phyloP scores from a whole-genome alignment of 2,888 invertebrate species.

The Eumacrocentrus americanus region DNA sequence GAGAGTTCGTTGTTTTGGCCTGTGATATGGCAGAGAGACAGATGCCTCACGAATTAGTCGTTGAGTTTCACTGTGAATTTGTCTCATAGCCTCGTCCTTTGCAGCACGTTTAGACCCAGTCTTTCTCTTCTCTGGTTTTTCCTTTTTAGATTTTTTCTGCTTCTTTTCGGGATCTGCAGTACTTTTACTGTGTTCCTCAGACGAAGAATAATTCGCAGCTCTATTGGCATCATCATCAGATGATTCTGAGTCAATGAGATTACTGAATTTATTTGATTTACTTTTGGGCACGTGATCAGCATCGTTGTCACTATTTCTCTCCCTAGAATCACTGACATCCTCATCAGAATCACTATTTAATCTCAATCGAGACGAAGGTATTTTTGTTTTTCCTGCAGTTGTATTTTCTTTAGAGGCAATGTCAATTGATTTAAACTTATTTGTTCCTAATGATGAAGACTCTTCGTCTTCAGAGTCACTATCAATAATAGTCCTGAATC shows the following conservation, averaged over 20 bases:
- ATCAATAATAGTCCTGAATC: constrained; percentile 34
- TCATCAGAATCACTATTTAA: constrained; percentile 31
- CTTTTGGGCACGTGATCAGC: constrained; percentile 18
- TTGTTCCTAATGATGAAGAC: neutral
- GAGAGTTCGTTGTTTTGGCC: constrained; percentile 78
- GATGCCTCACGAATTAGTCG: constrained; percentile 77
- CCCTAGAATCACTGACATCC: constrained; percentile 6
- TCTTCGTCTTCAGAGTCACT: constrained; percentile 46
- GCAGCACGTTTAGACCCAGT: constrained; percentile 45
- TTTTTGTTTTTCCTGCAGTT: neutral
- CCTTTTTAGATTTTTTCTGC: constrained; percentile 20
- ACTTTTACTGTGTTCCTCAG: neutral
- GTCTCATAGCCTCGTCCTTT: constrained; percentile 70
- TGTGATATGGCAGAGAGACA: constrained; percentile 84
- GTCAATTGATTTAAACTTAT: constrained; percentile 14
- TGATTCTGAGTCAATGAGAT: constrained; percentile 45
- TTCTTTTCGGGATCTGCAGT: too few relatives aligned
- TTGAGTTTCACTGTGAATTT: constrained; percentile 85
- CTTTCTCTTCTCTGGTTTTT: constrained; percentile 33
- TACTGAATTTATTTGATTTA: constrained; percentile 37
- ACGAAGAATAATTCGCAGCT: neutral
- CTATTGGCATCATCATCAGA: constrained; percentile 34
- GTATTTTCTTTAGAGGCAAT: constrained; percentile 7
- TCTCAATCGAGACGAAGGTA: neutral
- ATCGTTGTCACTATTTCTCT: neutral